These are phyloP conservation scores for Epizoanthus scotinus DNA, from an alignment of 92 coral and sea anemone genomes.

Conservation along the genomic window DNA sequence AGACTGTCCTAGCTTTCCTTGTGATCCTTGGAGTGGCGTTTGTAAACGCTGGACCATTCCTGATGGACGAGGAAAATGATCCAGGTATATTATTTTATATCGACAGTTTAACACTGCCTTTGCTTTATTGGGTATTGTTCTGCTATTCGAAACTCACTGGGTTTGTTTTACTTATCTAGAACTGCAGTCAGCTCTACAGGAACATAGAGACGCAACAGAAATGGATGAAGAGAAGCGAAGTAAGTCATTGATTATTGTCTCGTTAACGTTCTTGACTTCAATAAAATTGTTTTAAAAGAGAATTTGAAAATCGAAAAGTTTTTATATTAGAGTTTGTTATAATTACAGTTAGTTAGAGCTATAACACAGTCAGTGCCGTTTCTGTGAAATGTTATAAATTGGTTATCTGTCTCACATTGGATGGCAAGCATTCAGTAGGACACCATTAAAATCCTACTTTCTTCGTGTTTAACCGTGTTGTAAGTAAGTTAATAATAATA, in stretches of 20 bases:
- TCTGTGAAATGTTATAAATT: too few species aligned
- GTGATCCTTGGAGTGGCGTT: conserved; percentile 7
- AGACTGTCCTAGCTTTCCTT: conserved; percentile 10
- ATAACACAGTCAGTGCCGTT: too few species aligned
- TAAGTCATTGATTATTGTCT: neutral
- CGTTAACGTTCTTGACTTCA: too few species aligned
- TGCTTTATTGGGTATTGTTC: neutral
- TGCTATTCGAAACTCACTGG: neutral
- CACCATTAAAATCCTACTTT: too few species aligned
- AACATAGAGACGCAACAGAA: conserved; percentile 20
- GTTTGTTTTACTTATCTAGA: neutral
- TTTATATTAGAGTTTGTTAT: too few species aligned
- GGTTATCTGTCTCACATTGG: too few species aligned
- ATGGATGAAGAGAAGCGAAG: conserved; percentile 23
- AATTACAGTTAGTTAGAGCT: too few species aligned
- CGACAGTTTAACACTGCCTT: neutral
- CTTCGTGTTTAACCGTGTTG: too few species aligned
- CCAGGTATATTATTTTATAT: neutral
- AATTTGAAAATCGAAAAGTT: too few species aligned
- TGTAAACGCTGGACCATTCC: conserved; percentile 1
- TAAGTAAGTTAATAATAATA: too few species aligned
- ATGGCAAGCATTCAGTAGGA: too few species aligned
- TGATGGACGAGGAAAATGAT: neutral
- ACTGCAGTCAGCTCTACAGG: conserved; percentile 24
- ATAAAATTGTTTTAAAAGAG: neutral